Evolutionary conservation across 2,888 invertebrate genomes (phyloP), one percentile per base, ranked within the genome.

Genomic region (Habrosyne pyritoides): DNA sequence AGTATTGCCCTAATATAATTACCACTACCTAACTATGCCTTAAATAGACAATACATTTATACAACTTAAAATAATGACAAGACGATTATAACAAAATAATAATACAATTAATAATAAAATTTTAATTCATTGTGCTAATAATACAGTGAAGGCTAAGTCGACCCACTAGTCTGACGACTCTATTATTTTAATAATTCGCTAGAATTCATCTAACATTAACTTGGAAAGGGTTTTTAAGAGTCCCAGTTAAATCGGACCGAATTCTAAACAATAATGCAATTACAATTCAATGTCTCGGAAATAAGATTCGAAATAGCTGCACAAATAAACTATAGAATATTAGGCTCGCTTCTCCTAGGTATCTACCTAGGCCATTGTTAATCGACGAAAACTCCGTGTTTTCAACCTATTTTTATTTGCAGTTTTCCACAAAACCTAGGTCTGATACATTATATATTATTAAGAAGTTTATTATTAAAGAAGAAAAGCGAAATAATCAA

Each of bases 61-160:
- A 91, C 90, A 91, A 89, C 91, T 91, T 91, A 92, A 89, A 86
- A 85, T 92, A 92, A 89, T 92, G 91, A 92, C 91, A 89, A 92
- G 91, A 91, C 87, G 86, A 84, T 81, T 81, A 86, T 84, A 89
- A 89, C 86, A 75, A 86, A 89, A 87, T 84, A 81, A 85, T 84
- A 86, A 83, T 83, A 81, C 76, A 74, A 79, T 75, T 69, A 71
- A 75, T 75, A 75, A 73, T 75, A 83, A 83, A 80, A 79, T 81
- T 79, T 76, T 72, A 82, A 81, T 81, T 79, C 78, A 91, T 91
- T 91, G 91, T 91, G 91, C 91, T 91, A 91, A 84, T 82, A 82
- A 84, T 86, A 88, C 79, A 76, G 74, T 77, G 75, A 76, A 75
- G 80, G 81, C 76, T 81, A 60, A 68, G 75, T 69, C 74, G 74